Base-by-base conservation (phyloP, 2,888 invertebrate species). In the Hyppa rectilinea region DNA sequence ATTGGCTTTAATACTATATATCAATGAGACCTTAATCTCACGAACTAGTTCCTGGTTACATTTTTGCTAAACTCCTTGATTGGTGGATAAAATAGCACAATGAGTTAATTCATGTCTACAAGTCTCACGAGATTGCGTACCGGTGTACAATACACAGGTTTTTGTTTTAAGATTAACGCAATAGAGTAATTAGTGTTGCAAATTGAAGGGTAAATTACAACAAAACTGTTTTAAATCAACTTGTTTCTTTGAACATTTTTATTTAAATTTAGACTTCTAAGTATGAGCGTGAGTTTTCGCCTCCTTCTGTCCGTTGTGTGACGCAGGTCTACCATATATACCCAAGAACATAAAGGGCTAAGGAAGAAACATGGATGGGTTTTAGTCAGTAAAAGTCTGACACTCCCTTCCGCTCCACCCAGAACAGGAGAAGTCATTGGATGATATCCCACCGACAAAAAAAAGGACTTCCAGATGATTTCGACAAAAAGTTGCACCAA, bases 51-150 rank as follows among this genome's bases (percentile, higher is more conserved):
- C 66, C 53, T 59, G 67, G 61, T 76, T 52, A 67, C 59, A 84
- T 69, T 69, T 75, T 75, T 64, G 56, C 38, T 73, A 62, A 72
- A 66, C 55, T 65, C 43, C 67, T 62, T 74, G 70, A 71, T 75
- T 75, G 56, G 31, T 69, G 53, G 26, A 76, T 80, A 83, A 75
- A 85, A 85, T 76, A 55, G 71, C 59, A 85, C 86, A 84, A 85
- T 85, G 78, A 73, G 72, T 80, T 76, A 82, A 85, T 85, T 80
- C 72, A 63, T 71, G 76, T 75, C 71, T 75, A 68, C 75, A 71
- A 70, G 52, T 84, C 84, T 55, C 84, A 84, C 84, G 84, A 85
- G 78, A 77, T 85, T 82, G 77, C 82, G 55, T 65, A 75, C 68
- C 60, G 10, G 66, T 66, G 63, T 70, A 81, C 78, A 71, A 70